These are phyloP conservation scores for Eptatretus atami DNA, from an alignment of 2,797 vertebrate species.

Conservation along the genomic window DNA sequence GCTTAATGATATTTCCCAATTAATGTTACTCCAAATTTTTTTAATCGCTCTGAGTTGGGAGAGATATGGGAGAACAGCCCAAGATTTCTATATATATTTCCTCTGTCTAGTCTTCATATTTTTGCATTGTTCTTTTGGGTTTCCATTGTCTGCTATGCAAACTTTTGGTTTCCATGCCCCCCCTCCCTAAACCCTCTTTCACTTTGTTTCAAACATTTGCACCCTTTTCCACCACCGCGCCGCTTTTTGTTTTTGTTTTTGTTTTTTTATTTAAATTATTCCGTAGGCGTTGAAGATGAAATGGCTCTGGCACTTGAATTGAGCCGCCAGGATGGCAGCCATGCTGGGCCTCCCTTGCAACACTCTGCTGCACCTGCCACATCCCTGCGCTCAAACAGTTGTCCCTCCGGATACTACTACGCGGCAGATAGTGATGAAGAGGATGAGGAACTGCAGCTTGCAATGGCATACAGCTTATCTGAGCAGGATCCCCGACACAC, in stretches of 20 bases:
- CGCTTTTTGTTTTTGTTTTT: background rate
- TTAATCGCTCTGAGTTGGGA: too few relatives aligned
- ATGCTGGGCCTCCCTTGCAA: constrained; percentile 9
- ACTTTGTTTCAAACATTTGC: background rate
- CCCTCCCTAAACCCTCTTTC: background rate
- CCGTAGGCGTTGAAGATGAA: constrained; percentile 47
- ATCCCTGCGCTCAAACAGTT: constrained; percentile 18
- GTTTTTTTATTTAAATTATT: background rate
- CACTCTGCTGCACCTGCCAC: constrained; percentile 10
- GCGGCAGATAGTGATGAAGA: constrained; percentile 18
- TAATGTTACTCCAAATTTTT: too few relatives aligned
- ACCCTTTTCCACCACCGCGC: background rate
- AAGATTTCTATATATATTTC: too few relatives aligned
- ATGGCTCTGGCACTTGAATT: constrained; percentile 61
- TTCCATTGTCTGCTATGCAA: too few relatives aligned
- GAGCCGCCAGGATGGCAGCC: constrained; percentile 20
- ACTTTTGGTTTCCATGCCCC: background rate
- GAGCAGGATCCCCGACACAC: constrained; percentile 36
- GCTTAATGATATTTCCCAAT: too few relatives aligned
- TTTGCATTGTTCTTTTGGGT: too few relatives aligned
- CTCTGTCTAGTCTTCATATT: too few relatives aligned
- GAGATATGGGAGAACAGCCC: too few relatives aligned
- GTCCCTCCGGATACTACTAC: constrained; percentile 23
- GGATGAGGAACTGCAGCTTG: constrained; percentile 73
- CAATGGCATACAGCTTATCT: constrained; percentile 81